Evolutionary conservation across 2,113 vertebrate genomes (phyloP).

Genomic region (Carettochelys insculpta): DNA sequence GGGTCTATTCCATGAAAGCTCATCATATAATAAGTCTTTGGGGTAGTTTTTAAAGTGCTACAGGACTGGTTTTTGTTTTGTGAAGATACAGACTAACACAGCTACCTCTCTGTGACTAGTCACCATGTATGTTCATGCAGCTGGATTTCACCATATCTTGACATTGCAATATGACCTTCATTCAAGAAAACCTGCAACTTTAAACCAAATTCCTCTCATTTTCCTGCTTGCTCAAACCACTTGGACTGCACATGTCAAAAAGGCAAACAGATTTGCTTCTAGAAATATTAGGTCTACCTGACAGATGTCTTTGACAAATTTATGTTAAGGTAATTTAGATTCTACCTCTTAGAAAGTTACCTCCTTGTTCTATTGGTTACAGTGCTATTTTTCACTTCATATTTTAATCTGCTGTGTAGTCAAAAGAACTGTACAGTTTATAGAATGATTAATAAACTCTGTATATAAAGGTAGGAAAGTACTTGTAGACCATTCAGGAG

Average conservation of each 20-base stretch:
- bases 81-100: too few relatives aligned
- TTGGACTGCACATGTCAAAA: not conserved
- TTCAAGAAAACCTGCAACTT: not conserved
- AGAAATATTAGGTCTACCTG: not conserved
- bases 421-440: not conserved
- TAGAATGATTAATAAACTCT: not conserved
- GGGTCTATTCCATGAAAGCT: too few relatives aligned
- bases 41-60: too few relatives aligned
- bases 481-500: not conserved
- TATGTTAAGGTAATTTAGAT: not conserved
- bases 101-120: too few relatives aligned
- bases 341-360: not conserved
- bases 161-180: not conserved
- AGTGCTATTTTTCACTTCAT: not conserved
- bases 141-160: not conserved
- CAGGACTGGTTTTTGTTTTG: too few relatives aligned
- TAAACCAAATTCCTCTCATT: not conserved
- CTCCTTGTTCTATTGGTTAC: not conserved
- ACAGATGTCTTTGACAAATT: not conserved
- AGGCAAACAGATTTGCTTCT: not conserved
- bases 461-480: not conserved
- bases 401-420: not conserved
- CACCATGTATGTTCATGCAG: not conserved
- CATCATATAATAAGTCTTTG: too few relatives aligned
- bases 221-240: not conserved